Conservation (phyloP, 2,797 vertebrate species). For the Enteromius unitaeniatus region DNA sequence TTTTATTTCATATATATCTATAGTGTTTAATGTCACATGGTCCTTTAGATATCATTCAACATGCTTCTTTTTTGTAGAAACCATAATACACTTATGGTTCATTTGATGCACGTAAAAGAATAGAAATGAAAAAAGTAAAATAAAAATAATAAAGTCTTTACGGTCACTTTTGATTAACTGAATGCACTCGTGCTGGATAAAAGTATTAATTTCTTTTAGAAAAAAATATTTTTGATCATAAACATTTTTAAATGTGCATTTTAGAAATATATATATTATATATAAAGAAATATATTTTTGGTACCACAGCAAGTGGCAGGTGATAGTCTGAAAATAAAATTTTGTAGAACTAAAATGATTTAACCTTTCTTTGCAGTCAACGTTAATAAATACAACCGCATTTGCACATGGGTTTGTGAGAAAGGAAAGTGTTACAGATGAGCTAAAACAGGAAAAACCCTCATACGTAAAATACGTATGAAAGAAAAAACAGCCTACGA, state of each 20-base stretch:
- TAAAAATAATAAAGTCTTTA: background rate
- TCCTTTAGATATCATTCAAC: background rate
- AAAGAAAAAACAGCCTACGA: background rate
- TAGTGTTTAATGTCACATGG: background rate
- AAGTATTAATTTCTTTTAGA: background rate
- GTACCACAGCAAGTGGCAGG: background rate
- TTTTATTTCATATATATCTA: background rate
- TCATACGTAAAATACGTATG: background rate
- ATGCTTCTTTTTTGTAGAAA: background rate
- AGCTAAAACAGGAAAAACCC: constrained; percentile 27
- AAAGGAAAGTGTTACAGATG: background rate
- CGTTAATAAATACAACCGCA: background rate
- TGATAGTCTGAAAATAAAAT: background rate
- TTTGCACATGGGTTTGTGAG: background rate
- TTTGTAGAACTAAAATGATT: background rate
- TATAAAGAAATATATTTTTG: background rate
- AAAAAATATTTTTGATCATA: background rate
- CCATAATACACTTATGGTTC: background rate
- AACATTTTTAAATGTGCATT: background rate
- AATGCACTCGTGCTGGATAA: background rate
- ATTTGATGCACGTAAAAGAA: background rate
- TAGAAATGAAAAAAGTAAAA: background rate
- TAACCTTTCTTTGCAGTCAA: background rate
- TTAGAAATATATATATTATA: background rate
- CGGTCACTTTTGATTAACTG: background rate